Evolutionary conservation across 2,797 vertebrate genomes (phyloP), one percentile per base, ranked within the genome.

Genomic region (Chaetodon trifasciatus): DNA sequence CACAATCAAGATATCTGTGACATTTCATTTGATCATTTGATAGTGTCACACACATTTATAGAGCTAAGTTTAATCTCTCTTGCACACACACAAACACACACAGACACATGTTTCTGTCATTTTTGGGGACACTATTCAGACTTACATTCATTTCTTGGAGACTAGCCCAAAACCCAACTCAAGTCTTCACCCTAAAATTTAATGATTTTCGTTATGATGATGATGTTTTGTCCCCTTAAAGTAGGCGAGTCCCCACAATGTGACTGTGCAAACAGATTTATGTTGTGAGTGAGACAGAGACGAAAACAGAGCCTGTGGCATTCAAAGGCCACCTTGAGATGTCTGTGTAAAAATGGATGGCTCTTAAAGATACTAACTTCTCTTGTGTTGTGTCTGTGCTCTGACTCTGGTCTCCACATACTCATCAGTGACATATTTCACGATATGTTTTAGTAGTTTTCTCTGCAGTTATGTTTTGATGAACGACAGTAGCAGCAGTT

Each of bases 21-120:
- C 28, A 46, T 66, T 46, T 28, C 28, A 28, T 28, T 28, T 28
- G 28, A 28, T 57, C 8, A 66, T 78, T 58, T 79, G n/a, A n/a
- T 66, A 28, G 19, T 44, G 55, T 56, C 39, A 40, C 62, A 50
- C 8, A 64, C n/a, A 61, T 35, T 68, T 62, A 39, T 8, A 56
- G 53, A 49, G 1, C 32, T 35, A 23, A 6, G 4, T 58, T 63
- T 28, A 12, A 19, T 47, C 50, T 23, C 17, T 23, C 39, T 10
- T 0, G 1, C 6, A 12, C 16, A 58, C 68, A 35, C 12, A 44
- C 44, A 55, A 21, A 44, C 19, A 17, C 24, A 46, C 64, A 49
- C 21, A 40, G 5, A 44, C 35, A 55, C 19, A 17, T 17, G 55
- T 42, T 42, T 42, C 8, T 40, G 40, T 7, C 10, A 32, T 4